Evolutionary conservation across 2,888 invertebrate species (phyloP).

Genomic region (Hypsopygia costalis): DNA sequence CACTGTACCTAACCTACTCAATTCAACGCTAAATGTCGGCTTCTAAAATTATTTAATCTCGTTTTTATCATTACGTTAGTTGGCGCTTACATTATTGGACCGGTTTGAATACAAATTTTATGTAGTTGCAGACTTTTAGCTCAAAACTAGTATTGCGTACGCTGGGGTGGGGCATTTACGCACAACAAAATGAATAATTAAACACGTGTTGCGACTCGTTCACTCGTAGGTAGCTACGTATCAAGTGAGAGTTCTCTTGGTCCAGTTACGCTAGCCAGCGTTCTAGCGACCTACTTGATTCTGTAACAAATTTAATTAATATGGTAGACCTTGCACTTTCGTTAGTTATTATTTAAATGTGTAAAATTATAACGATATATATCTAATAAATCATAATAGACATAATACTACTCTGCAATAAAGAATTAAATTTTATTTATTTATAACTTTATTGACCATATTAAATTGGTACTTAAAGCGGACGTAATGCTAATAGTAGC

Average conservation of each 20-base stretch:
- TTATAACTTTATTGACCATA: too few species aligned
- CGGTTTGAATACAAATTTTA: slow-evolving; percentile 12
- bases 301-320: background rate
- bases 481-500: too few species aligned
- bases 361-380: too few species aligned
- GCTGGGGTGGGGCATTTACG: slow-evolving; percentile 17
- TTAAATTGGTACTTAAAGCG: too few species aligned
- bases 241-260: slow-evolving; percentile 1
- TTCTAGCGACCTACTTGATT: background rate
- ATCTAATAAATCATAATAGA: too few species aligned
- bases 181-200: slow-evolving; percentile 28
- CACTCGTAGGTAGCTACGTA: slow-evolving; percentile 2
- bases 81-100: background rate
- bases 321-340: too few species aligned
- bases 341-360: too few species aligned
- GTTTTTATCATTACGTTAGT: background rate
- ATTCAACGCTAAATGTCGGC: too few species aligned
- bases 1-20: too few species aligned
- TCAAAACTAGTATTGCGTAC: slow-evolving; percentile 4
- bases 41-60: too few species aligned
- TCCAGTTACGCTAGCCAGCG: background rate
- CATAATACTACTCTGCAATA: too few species aligned
- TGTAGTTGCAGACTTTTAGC: slow-evolving; percentile 1
- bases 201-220: slow-evolving; percentile 18
- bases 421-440: too few species aligned